Evolutionary conservation across 2,888 invertebrate species (phyloP).

Genomic region (Agelastica alni): DNA sequence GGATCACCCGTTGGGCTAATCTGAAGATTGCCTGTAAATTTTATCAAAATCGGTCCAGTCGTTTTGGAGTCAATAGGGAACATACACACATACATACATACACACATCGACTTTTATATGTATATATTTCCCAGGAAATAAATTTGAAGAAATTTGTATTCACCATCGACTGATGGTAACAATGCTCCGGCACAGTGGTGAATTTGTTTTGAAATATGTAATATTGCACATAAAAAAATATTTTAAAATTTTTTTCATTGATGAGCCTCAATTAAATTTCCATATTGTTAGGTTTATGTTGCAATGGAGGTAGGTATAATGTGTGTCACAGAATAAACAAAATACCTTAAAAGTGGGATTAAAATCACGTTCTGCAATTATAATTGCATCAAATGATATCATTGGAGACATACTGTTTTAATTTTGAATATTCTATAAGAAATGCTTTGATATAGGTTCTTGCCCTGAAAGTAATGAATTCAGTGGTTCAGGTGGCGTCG

Average conservation of each 20-base stretch:
- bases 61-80: too few relatives aligned
- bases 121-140: not conserved
- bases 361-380: not conserved
- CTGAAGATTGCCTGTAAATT: too few relatives aligned
- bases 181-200: not conserved
- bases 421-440: too few relatives aligned
- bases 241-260: not conserved
- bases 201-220: not conserved
- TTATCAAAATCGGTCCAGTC: too few relatives aligned
- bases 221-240: not conserved
- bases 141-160: not conserved
- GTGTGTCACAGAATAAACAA: not conserved
- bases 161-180: not conserved
- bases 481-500: too few relatives aligned
- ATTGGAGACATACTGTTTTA: too few relatives aligned
- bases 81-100: too few relatives aligned
- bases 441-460: too few relatives aligned
- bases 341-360: slow-evolving; percentile 1
- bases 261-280: not conserved
- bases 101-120: too few relatives aligned
- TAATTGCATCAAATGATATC: not conserved
- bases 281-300: not conserved
- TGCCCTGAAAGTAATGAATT: too few relatives aligned
- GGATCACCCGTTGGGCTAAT: too few relatives aligned
- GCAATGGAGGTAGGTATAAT: not conserved